phyloP scores from a whole-genome alignment of 2,888 invertebrate genomes.

The Cordylochernes scorpioides region DNA sequence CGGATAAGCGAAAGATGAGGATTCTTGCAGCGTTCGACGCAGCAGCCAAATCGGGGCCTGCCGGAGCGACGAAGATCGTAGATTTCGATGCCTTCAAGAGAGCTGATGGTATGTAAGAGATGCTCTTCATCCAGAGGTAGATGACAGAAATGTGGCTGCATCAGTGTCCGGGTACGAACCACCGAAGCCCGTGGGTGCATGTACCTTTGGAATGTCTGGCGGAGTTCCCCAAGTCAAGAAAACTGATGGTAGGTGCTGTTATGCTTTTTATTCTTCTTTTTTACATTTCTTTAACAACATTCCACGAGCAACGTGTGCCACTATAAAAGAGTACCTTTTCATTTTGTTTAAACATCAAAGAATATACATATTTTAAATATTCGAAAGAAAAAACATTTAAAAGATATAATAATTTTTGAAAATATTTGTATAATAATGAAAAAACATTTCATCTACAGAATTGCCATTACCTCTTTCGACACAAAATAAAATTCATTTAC shows the following conservation, averaged over 20 bases:
- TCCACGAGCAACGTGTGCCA: no score
- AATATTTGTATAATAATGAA: no score
- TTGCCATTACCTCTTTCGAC: no score
- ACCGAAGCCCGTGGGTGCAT: slow-evolving; percentile 8
- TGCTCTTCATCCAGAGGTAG: background rate
- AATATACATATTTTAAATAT: no score
- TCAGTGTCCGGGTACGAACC: no score
- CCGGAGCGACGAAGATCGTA: slow-evolving; percentile 14
- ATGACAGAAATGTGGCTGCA: background rate
- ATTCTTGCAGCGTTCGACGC: slow-evolving; percentile 16
- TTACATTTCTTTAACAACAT: background rate
- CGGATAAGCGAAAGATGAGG: slow-evolving; percentile 15
- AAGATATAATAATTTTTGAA: no score
- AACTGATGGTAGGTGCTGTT: no score
- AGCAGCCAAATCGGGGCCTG: slow-evolving; percentile 15
- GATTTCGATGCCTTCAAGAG: slow-evolving; percentile 15
- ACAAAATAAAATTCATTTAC: no score
- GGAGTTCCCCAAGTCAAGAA: slow-evolving; percentile 13
- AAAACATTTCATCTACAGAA: no score
- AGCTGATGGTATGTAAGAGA: slow-evolving; percentile 15
- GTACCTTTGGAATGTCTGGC: slow-evolving; percentile 15
- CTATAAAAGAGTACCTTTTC: no score
- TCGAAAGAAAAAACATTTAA: no score
- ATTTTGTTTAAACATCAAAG: no score
- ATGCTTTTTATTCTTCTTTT: background rate